Evolutionary conservation across 2,888 invertebrate species (phyloP).

Genomic region (Nebria salina): DNA sequence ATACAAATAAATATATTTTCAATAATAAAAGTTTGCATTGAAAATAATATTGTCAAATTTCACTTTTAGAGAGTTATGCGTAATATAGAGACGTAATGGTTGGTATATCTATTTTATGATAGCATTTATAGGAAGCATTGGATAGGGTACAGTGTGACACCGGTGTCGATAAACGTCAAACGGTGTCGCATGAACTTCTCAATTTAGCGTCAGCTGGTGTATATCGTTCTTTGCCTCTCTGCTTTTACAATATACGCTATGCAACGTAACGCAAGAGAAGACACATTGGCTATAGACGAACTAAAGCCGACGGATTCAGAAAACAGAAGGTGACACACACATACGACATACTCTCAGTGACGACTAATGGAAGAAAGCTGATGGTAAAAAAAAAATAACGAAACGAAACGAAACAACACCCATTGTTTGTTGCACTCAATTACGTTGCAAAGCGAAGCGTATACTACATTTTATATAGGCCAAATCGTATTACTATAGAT

Average conservation of each 20-base stretch:
- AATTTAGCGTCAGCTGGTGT: slow-evolving; percentile 24
- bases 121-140: not conserved
- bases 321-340: too few species aligned
- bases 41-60: not conserved
- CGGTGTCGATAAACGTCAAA: slow-evolving; percentile 22
- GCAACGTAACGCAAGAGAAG: too few species aligned
- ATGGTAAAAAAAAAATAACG: too few species aligned
- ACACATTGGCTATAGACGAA: too few species aligned
- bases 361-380: too few species aligned
- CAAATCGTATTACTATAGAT: not conserved
- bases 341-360: too few species aligned
- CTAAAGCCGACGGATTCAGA: too few species aligned
- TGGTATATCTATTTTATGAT: not conserved
- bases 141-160: slow-evolving; percentile 4
- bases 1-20: too few species aligned
- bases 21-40: not conserved
- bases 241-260: not conserved
- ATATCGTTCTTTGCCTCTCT: not conserved
- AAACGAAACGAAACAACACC: too few species aligned
- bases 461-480: too few species aligned
- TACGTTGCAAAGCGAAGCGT: too few species aligned
- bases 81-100: not conserved
- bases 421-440: too few species aligned
- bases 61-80: not conserved
- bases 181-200: slow-evolving; percentile 18